Conservation (phyloP, 2,888 invertebrate genomes). For the Lordiphosa andalusiaca region DNA sequence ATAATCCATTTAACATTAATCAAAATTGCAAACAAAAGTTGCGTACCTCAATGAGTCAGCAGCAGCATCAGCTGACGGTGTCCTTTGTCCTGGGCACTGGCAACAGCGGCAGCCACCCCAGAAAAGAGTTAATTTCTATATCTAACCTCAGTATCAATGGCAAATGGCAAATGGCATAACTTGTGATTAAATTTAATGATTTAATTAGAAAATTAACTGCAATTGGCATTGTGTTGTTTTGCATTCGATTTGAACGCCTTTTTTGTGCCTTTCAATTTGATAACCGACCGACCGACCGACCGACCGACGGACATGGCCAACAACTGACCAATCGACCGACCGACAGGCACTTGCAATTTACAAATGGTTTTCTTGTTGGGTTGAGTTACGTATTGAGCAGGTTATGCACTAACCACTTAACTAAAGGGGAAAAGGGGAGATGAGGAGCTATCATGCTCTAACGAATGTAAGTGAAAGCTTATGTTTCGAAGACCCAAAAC, state of each 20-base stretch:
- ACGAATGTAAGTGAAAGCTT: too few relatives aligned
- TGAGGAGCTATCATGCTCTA: too few relatives aligned
- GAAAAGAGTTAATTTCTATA: background rate
- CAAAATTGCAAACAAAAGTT: slow-evolving; percentile 30
- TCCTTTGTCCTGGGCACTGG: too few relatives aligned
- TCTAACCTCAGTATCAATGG: slow-evolving; percentile 2
- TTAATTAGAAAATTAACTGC: slow-evolving; percentile 66
- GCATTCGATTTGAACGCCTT: slow-evolving; percentile 3
- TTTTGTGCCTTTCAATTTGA: slow-evolving; percentile 31
- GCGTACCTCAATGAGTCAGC: slow-evolving; percentile 5
- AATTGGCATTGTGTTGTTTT: slow-evolving; percentile 40
- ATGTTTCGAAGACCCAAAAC: too few relatives aligned
- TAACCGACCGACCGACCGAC: slow-evolving; percentile 17
- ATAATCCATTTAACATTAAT: slow-evolving; percentile 72
- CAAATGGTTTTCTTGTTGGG: too few relatives aligned
- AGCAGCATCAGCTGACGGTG: slow-evolving; percentile 4
- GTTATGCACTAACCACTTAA: too few relatives aligned
- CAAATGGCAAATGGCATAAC: slow-evolving; percentile 18
- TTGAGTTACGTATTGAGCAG: too few relatives aligned
- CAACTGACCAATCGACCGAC: too few relatives aligned
- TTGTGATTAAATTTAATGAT: slow-evolving; percentile 62
- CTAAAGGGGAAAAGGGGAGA: too few relatives aligned
- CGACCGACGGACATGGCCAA: slow-evolving; percentile 12
- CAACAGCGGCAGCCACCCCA: too few relatives aligned
- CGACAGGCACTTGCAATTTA: too few relatives aligned